Evolutionary conservation across 2,113 vertebrate species (phyloP), one percentile per base, ranked within the genome.

Genomic region (Amazona guildingii): DNA sequence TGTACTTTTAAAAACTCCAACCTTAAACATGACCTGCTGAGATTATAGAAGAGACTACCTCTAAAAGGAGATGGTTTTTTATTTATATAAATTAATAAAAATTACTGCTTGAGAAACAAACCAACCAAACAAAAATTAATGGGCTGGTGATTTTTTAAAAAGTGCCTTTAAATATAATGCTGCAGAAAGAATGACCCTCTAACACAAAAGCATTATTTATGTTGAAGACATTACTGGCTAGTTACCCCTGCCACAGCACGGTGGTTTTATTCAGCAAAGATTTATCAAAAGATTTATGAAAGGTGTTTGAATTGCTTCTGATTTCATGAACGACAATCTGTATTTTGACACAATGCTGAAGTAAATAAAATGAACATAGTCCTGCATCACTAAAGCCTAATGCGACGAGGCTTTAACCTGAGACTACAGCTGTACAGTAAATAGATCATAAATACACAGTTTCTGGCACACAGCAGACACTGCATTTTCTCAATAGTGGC

Each of bases 231-330:
- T 44, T n/a, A 55, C 21, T 85, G 66, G 24, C 10, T 69, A 86
- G 73, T 62, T 85, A 84, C n/a, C 46, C 73, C 62, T 49, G 46
- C 57, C 41, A 68, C 9, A 76, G 73, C 31, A 57, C 1, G 57
- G 24, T 29, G 17, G 1, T 86, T 82, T 83, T 33, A 13, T 80
- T 92, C 59, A 49, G 83, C 23, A 69, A 91, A 86, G 55, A 82
- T 61, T 93, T 87, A 73, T 17, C 92, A 78, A 33, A 79, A 68
- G 23, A 85, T 82, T 84, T 91, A 79, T 80, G 74, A 87, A 86
- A 83, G 49, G 41, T 41, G 12, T 89, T 70, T 79, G 67, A 79
- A 88, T 46, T 41, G 52, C 62, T 87, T 88, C 49, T 87, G 89
- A 91, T 76, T 88, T 92, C 25, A 48, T 69, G 14, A 90, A 91